phyloP scores from a whole-genome alignment of 1,140 invertebrate genomes.

The Cepaea nemoralis region DNA sequence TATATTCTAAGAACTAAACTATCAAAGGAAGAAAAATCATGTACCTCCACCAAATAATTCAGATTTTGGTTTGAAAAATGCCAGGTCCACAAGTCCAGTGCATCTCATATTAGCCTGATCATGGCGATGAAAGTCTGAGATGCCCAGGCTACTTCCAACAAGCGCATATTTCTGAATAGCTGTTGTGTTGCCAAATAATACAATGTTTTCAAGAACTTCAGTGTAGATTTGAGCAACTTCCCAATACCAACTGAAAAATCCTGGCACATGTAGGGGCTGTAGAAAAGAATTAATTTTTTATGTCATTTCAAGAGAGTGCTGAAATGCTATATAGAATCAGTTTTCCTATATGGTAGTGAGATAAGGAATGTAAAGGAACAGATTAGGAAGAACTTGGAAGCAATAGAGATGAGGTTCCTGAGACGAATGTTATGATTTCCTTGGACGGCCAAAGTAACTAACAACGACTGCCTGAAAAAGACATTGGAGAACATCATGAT shows the following conservation, averaged over 20 bases:
- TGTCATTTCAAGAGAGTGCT: too few species aligned
- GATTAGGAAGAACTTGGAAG: too few species aligned
- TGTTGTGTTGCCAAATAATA: slow-evolving; percentile 63
- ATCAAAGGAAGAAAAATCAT: slow-evolving; percentile 11
- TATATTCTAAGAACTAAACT: not conserved
- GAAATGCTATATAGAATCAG: too few species aligned
- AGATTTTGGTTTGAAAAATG: slow-evolving; percentile 58
- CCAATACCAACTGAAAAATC: slow-evolving; percentile 70
- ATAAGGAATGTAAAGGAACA: too few species aligned
- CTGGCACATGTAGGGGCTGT: slow-evolving; percentile 58
- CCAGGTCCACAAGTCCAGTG: slow-evolving; percentile 66
- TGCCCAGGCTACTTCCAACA: slow-evolving; percentile 46
- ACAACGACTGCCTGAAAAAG: too few species aligned
- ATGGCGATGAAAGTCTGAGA: not conserved
- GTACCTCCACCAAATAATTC: slow-evolving; percentile 62
- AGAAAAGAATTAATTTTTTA: not conserved
- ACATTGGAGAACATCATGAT: too few species aligned
- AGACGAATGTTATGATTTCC: too few species aligned
- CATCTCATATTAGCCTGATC: slow-evolving; percentile 45
- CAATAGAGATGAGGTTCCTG: too few species aligned
- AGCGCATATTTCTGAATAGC: slow-evolving; percentile 68
- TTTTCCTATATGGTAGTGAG: too few species aligned
- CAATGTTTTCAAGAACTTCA: slow-evolving; percentile 65
- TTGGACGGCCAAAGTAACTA: too few species aligned
- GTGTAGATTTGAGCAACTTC: slow-evolving; percentile 69